A percentile compares a stretch with the other conserved stretches of the same genome.
Evolutionary conservation across 2,113 vertebrate genomes (phyloP).

Genomic region (Oreochromis spilurus): DNA sequence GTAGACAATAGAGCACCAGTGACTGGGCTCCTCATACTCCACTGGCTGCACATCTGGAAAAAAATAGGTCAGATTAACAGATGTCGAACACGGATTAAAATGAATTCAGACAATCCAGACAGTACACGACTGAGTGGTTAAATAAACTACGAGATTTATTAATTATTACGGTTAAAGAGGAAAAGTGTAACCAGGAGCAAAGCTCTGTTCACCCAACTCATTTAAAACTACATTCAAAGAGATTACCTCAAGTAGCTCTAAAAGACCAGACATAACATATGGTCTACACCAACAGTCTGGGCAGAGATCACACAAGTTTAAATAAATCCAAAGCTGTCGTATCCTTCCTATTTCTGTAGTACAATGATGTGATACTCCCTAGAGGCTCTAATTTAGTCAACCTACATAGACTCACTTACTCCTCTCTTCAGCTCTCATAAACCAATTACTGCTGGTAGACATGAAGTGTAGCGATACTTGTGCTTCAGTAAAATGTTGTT

Average conservation of each 20-base stretch:
- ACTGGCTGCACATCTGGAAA: constrained; percentile 89
- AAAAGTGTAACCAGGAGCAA: neutral
- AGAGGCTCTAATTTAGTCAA: neutral
- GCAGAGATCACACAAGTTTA: neutral
- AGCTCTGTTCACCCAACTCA: neutral
- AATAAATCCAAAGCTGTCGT: neutral
- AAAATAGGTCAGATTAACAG: neutral
- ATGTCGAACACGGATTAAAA: neutral
- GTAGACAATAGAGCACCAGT: constrained; percentile 99
- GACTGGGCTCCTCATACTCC: constrained; percentile 92
- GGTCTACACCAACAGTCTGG: neutral
- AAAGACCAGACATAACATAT: neutral
- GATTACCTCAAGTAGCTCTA: neutral
- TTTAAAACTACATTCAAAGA: neutral
- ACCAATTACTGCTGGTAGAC: neutral
- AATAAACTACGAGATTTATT: neutral
- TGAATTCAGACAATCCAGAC: neutral
- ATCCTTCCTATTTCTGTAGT: neutral
- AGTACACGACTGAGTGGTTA: neutral
- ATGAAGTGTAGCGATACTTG: neutral
- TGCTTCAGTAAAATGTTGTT: neutral
- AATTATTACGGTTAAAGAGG: neutral
- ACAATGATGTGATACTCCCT: neutral
- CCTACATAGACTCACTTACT: neutral
- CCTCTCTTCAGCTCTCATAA: neutral